phyloP scores from a whole-genome alignment of 2,113 vertebrate genomes.

The Rhea pennata region DNA sequence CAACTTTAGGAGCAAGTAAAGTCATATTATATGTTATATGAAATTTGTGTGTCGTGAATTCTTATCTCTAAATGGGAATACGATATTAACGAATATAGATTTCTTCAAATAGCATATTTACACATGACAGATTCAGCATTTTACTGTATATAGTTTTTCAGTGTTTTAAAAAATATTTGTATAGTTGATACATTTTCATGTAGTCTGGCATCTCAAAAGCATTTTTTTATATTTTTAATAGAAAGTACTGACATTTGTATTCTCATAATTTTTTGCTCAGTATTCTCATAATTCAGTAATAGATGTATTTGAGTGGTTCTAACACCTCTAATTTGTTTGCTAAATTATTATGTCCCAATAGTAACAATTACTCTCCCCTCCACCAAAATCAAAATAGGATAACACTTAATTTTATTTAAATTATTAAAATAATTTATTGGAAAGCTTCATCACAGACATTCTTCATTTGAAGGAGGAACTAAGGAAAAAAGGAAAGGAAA shows the following conservation, averaged over 20 bases:
- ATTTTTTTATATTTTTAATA: not conserved
- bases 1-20: not conserved
- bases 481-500: not conserved
- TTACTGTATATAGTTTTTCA: not conserved
- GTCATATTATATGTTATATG: not conserved
- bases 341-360: not conserved
- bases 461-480: slow-evolving; percentile 31
- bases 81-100: not conserved
- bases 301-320: not conserved
- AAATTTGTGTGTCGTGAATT: not conserved
- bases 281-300: not conserved
- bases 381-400: not conserved
- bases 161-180: not conserved
- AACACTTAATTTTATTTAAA: not conserved
- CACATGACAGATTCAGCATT: not conserved
- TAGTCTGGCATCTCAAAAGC: not conserved
- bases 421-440: slow-evolving; percentile 9
- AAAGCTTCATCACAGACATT: slow-evolving; percentile 55
- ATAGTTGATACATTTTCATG: not conserved
- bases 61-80: not conserved
- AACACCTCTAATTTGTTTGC: not conserved
- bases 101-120: not conserved
- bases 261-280: not conserved
- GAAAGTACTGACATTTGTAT: not conserved
- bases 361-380: not conserved